phyloP scores from a whole-genome alignment of 2,888 invertebrate genomes.

The Ypsolopha sequella region DNA sequence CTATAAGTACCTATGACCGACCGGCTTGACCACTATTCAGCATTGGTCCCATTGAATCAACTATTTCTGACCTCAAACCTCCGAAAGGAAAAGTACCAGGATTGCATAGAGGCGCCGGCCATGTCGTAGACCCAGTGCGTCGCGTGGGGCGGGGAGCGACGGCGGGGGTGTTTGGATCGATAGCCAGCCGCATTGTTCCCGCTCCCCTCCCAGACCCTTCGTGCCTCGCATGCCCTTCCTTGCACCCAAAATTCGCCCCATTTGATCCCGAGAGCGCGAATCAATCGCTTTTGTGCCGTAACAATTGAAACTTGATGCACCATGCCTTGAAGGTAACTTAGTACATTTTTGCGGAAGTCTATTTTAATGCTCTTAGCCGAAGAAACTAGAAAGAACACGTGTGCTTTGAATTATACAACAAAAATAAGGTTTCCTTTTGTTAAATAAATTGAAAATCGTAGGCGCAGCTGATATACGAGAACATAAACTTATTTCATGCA shows the following conservation, averaged over 20 bases:
- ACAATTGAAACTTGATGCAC: constrained; percentile 47
- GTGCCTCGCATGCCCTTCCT: constrained; percentile 31
- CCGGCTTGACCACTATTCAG: too few species aligned
- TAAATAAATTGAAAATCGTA: neutral
- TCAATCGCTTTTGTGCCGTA: constrained; percentile 57
- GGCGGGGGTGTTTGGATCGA: constrained; percentile 52
- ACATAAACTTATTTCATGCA: too few species aligned
- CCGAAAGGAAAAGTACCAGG: constrained; percentile 60
- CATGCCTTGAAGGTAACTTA: constrained; percentile 8
- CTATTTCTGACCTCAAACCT: constrained; percentile 9
- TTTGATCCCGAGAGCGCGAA: constrained; percentile 57
- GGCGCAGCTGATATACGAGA: neutral
- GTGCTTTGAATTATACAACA: neutral
- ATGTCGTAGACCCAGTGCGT: constrained; percentile 41
- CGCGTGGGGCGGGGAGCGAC: constrained; percentile 30
- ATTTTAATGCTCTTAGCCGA: neutral
- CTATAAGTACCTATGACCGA: too few species aligned
- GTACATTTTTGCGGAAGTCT: neutral
- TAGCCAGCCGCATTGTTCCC: constrained; percentile 66
- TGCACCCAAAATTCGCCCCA: constrained; percentile 61
- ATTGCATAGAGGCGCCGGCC: constrained; percentile 35
- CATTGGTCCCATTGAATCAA: neutral
- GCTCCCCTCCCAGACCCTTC: constrained; percentile 26
- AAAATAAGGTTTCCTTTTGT: neutral
- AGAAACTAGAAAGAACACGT: neutral